phyloP scores from a whole-genome alignment of 2,888 invertebrate genomes.

The Lithophane ornitopus region DNA sequence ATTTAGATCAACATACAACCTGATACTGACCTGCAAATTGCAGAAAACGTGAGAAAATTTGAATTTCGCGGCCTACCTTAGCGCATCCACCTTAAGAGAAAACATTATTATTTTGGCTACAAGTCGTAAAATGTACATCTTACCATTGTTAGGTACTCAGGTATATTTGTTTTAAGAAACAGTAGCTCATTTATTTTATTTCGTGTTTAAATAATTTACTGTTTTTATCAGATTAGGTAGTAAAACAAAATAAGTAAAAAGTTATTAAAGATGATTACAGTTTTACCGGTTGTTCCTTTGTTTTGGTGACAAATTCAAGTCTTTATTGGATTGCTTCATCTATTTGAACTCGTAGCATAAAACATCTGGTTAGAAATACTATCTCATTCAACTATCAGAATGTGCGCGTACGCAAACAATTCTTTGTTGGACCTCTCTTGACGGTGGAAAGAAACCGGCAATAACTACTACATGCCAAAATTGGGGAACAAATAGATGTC shows the following conservation, averaged over 20 bases:
- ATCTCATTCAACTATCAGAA: conserved; percentile 16
- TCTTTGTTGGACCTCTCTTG: not conserved
- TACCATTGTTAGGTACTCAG: not conserved
- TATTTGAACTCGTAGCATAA: not conserved
- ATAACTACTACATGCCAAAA: conserved; percentile 1
- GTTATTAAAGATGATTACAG: not conserved
- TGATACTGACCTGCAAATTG: no score
- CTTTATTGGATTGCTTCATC: not conserved
- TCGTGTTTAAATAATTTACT: conserved; percentile 17
- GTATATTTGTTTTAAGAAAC: conserved; percentile 8
- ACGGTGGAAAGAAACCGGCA: conserved; percentile 41
- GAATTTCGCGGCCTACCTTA: no score
- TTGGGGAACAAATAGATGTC: conserved; percentile 54
- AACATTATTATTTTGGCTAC: not conserved
- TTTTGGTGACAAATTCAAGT: not conserved
- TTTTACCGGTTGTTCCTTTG: conserved; percentile 1
- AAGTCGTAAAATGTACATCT: conserved; percentile 11
- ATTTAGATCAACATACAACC: no score
- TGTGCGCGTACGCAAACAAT: conserved; percentile 10
- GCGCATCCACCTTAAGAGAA: no score
- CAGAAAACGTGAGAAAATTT: no score
- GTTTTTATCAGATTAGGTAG: conserved; percentile 33
- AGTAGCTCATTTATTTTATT: conserved; percentile 44
- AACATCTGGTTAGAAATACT: not conserved
- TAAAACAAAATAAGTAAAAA: conserved; percentile 32